phyloP scores from a whole-genome alignment of 2,797 vertebrate species.

The Echiichthys vipera region DNA sequence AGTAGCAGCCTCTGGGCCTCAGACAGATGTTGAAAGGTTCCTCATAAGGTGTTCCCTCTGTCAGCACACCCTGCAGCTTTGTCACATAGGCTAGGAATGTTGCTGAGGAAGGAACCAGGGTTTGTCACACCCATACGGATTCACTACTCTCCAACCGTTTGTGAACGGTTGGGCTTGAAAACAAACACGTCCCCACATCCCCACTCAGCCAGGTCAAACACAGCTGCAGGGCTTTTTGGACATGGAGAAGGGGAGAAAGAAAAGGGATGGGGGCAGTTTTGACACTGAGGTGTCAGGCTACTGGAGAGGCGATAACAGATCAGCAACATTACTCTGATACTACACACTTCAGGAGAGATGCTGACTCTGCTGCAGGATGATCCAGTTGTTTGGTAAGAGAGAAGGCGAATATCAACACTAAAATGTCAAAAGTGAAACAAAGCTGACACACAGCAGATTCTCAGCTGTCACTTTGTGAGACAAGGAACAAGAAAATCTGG shows the following conservation, averaged over 20 bases:
- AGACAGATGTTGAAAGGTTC: conserved; percentile 49
- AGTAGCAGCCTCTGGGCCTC: not conserved
- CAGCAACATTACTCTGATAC: conserved; percentile 16
- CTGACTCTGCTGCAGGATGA: conserved; percentile 14
- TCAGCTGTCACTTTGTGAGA: conserved; percentile 32
- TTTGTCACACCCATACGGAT: conserved; percentile 70
- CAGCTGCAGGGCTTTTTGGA: conserved; percentile 68
- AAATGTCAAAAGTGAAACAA: conserved; percentile 27
- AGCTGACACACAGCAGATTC: conserved; percentile 32
- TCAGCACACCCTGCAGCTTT: conserved; percentile 49
- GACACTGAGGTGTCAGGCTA: conserved; percentile 67
- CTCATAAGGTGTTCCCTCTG: conserved; percentile 57
- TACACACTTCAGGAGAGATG: conserved; percentile 6
- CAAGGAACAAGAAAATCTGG: conserved; percentile 78
- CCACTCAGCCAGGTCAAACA: conserved; percentile 66
- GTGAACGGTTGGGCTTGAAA: conserved; percentile 66
- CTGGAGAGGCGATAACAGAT: conserved; percentile 36
- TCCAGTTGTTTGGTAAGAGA: not conserved
- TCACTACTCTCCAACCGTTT: conserved; percentile 66
- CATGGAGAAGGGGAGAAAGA: conserved; percentile 27
- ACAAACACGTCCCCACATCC: conserved; percentile 66
- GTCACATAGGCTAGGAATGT: conserved; percentile 73
- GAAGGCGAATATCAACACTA: not conserved
- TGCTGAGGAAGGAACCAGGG: conserved; percentile 66
- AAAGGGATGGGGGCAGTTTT: conserved; percentile 31